A percentile compares a stretch with the other conserved stretches of the same genome.
phyloP scores from a whole-genome alignment of 2,888 invertebrate genomes.

The Seira sanloemensis region DNA sequence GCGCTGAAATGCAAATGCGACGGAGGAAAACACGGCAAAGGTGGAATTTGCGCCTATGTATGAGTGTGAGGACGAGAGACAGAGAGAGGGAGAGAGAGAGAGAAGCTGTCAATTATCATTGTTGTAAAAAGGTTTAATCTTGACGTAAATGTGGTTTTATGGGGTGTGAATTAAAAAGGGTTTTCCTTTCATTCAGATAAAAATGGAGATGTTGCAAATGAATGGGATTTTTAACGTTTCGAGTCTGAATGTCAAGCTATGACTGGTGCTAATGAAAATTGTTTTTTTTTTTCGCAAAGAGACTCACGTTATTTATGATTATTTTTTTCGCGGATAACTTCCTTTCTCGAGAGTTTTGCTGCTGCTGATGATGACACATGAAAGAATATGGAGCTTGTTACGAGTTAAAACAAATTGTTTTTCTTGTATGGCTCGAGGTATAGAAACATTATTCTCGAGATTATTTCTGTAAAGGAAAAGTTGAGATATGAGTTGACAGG shows the following conservation, averaged over 20 bases:
- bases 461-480: neutral
- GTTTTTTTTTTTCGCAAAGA: too few species aligned
- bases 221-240: too few species aligned
- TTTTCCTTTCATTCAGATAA: neutral
- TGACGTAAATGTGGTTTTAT: slow-evolving; percentile 62
- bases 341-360: neutral
- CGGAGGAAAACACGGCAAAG: neutral
- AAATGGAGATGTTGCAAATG: too few species aligned
- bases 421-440: neutral
- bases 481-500: slow-evolving; percentile 58
- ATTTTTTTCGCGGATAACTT: neutral
- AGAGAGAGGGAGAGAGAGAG: slow-evolving; percentile 3
- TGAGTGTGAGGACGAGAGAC: slow-evolving; percentile 3
- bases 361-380: neutral
- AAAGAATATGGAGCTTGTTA: neutral
- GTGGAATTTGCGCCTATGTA: neutral
- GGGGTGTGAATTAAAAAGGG: slow-evolving; percentile 62
- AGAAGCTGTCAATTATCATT: slow-evolving; percentile 62
- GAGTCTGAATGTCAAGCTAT: too few species aligned
- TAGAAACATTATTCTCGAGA: neutral
- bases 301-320: neutral
- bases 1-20: too few species aligned
- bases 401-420: too few species aligned
- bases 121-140: slow-evolving; percentile 61
- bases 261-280: too few species aligned